Percentiles rank a stretch among this genome's conserved stretches.
Conservation (phyloP, 2,888 invertebrate genomes). For the Ennomos erosarius region DNA sequence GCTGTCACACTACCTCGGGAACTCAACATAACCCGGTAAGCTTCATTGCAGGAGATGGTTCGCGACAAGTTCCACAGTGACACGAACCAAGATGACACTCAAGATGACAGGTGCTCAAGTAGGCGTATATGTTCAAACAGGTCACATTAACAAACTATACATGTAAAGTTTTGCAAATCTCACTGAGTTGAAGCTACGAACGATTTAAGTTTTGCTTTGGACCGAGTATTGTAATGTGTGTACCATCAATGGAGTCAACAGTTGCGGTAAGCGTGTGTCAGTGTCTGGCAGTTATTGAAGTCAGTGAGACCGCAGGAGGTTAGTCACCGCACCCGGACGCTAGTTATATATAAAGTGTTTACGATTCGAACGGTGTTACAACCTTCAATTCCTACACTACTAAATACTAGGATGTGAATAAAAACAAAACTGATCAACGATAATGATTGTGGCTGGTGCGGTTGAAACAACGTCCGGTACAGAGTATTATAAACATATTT, state of each 20-base stretch:
- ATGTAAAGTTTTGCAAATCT: constrained; percentile 22
- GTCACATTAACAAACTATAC: constrained; percentile 21
- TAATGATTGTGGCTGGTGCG: not conserved
- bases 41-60: constrained; percentile 32
- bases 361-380: constrained; percentile 44
- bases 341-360: constrained; percentile 32
- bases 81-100: constrained; percentile 58
- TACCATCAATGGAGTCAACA: not conserved
- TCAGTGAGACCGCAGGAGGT: constrained; percentile 40
- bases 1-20: constrained; percentile 24
- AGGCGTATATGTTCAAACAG: constrained; percentile 42
- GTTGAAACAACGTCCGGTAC: constrained; percentile 56
- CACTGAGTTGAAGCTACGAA: constrained; percentile 12
- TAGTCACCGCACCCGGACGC: constrained; percentile 48
- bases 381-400: constrained; percentile 2
- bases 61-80: constrained; percentile 44
- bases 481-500: constrained; percentile 51
- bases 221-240: not conserved
- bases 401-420: too few relatives aligned
- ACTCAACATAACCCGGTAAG: constrained; percentile 31
- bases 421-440: too few relatives aligned
- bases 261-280: constrained; percentile 21
- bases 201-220: not conserved
- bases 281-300: not conserved
- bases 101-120: constrained; percentile 57